A percentile compares a stretch with the other conserved stretches of the same genome.
These are phyloP conservation scores for Bos indicus DNA, from an alignment of 2,113 vertebrate genomes.

Conservation along the genomic window DNA sequence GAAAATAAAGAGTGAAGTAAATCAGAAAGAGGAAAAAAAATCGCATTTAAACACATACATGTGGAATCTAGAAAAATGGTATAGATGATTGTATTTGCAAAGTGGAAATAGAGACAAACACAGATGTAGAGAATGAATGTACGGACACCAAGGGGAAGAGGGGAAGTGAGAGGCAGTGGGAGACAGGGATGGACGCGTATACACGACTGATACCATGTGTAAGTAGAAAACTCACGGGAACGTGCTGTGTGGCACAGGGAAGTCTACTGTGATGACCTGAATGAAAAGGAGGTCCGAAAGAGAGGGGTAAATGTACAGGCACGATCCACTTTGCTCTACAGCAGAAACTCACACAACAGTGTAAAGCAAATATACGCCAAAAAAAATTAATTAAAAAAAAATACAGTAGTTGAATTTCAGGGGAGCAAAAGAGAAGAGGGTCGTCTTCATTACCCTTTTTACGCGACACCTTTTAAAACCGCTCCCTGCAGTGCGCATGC, in stretches of 20 bases:
- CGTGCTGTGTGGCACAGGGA: background rate
- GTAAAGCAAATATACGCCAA: background rate
- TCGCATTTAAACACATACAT: rapidly evolving
- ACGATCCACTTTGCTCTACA: background rate
- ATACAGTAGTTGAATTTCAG: background rate
- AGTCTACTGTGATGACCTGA: background rate
- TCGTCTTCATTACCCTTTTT: background rate
- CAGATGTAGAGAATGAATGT: background rate
- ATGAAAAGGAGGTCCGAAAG: background rate
- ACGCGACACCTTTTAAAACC: background rate
- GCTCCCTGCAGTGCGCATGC: rapidly evolving
- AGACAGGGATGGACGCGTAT: rapidly evolving
- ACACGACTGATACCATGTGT: background rate
- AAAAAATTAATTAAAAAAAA: background rate
- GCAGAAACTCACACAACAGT: background rate
- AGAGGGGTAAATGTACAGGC: background rate
- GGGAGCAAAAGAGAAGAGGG: background rate
- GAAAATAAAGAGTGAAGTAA: background rate
- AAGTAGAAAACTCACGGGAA: background rate
- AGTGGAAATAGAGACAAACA: background rate
- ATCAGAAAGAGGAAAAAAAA: background rate
- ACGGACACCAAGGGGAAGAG: rapidly evolving
- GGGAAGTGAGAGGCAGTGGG: background rate
- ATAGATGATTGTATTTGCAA: background rate
- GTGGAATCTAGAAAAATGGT: background rate